Conservation (phyloP, 2,113 vertebrate genomes). For the Sinocyclocheilus anophthalmus region DNA sequence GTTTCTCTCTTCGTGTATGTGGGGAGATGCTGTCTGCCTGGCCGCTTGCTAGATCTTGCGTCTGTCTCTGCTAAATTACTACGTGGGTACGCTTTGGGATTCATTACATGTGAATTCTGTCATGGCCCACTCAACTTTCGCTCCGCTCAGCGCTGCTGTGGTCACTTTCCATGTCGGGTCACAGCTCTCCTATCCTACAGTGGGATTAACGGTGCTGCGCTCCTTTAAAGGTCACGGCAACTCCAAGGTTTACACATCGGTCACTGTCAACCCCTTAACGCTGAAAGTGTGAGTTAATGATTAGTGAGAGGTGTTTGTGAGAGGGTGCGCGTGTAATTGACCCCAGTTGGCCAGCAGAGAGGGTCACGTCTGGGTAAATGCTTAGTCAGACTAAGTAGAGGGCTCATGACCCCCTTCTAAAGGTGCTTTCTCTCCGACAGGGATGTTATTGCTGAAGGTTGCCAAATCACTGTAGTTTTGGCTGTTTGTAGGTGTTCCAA, state of each 20-base stretch:
- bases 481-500: neutral
- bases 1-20: neutral
- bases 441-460: neutral
- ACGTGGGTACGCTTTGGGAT: constrained; percentile 42
- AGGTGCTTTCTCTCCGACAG: neutral
- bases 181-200: constrained; percentile 5
- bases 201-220: constrained; percentile 26
- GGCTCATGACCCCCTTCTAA: neutral
- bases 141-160: constrained; percentile 17
- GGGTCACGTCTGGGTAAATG: constrained; percentile 51
- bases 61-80: constrained; percentile 52
- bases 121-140: constrained; percentile 24
- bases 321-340: neutral
- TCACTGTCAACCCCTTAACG: constrained; percentile 38
- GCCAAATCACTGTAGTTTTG: neutral
- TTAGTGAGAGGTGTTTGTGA: constrained; percentile 25
- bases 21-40: constrained; percentile 34
- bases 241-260: constrained; percentile 30
- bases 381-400: constrained; percentile 48
- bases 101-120: constrained; percentile 51
- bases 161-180: constrained; percentile 41
- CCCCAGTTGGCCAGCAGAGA: constrained; percentile 34
- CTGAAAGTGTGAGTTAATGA: constrained; percentile 35
- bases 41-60: constrained; percentile 20
- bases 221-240: constrained; percentile 46